Evolutionary conservation across 2,888 invertebrate genomes (phyloP), one percentile per base, ranked within the genome.

Genomic region (Luffia ferchaultella): DNA sequence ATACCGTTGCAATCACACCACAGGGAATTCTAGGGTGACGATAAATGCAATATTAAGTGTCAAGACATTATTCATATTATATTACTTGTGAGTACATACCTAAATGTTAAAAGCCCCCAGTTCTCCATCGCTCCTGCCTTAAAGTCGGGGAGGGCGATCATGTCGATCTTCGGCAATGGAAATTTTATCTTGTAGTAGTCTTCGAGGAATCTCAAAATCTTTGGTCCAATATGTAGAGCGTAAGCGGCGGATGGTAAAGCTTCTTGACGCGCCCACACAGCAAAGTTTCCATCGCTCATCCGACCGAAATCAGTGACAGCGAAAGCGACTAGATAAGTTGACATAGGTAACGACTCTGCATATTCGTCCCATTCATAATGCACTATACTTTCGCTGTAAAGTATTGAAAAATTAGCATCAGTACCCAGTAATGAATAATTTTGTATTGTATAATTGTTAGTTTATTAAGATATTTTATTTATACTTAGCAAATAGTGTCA

Each of bases 131-230:
- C 96, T 0, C 93, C 94, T 1, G 93, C 92, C 49, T 90, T 88
- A 65, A 96, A 96, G 69, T 96, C 96, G 0, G 96, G 96, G 52
- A 97, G 76, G 0, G 95, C 96, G n/a, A 95, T 90, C 93, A 96
- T 93, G 66, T 97, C 96, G 54, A 93, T 88, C 75, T 96, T 96
- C 0, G 91, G 89, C 49, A 96, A 63, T 0, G 93, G 92, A 64
- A 93, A 96, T 18, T 88, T 77, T 41, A 93, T 89, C 57, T 89
- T 87, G 64, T 96, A 95, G 58, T 90, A 93, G 0, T 88, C 79
- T 59, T 92, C 91, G 49, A 91, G 86, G 58, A 88, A 90, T 42
- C 84, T 82, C 0, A 97, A 70, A 9, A 93, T 88, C 61, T 86
- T 87, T 0, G 91, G 90, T 0, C 94, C 95, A 3, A 93, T 88